These are phyloP conservation scores for Pardalotus punctatus DNA, from an alignment of 2,113 vertebrate species.

Conservation along the genomic window DNA sequence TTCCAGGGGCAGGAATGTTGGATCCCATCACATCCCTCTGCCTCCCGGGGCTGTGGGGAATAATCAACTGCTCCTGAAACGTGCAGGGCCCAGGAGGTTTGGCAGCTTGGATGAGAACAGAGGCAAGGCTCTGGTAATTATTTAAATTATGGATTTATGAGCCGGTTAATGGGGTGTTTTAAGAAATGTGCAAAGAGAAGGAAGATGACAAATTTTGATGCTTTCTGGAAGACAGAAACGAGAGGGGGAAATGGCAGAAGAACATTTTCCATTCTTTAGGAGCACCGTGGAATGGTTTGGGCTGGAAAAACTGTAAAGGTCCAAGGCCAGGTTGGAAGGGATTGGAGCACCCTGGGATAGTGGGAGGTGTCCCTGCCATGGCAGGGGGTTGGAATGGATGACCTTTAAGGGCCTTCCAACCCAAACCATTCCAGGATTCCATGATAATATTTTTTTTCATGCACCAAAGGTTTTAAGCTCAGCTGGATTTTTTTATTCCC, in stretches of 20 bases:
- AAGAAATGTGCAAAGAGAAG: neutral
- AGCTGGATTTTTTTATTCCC: neutral
- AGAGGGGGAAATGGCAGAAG: neutral
- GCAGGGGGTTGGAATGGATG: neutral
- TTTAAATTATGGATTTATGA: constrained; percentile 7
- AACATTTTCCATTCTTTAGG: neutral
- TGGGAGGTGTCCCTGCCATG: neutral
- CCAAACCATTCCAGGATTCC: neutral
- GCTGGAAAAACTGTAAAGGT: neutral
- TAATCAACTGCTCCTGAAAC: neutral
- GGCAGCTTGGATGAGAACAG: neutral
- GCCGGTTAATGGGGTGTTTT: constrained; percentile 2
- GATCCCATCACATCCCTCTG: neutral
- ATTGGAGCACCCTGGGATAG: neutral
- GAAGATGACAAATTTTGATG: neutral
- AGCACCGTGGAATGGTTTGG: neutral
- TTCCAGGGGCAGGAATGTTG: neutral
- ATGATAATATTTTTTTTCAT: accelerated
- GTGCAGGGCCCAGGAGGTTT: neutral
- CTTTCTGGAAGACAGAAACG: neutral
- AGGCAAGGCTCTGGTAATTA: neutral
- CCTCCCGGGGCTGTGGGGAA: neutral
- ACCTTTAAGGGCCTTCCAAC: neutral
- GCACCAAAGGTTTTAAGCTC: neutral
- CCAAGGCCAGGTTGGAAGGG: neutral